Evolutionary conservation across 2,888 invertebrate genomes (phyloP).

Genomic region (Schrankia costaestrigalis): DNA sequence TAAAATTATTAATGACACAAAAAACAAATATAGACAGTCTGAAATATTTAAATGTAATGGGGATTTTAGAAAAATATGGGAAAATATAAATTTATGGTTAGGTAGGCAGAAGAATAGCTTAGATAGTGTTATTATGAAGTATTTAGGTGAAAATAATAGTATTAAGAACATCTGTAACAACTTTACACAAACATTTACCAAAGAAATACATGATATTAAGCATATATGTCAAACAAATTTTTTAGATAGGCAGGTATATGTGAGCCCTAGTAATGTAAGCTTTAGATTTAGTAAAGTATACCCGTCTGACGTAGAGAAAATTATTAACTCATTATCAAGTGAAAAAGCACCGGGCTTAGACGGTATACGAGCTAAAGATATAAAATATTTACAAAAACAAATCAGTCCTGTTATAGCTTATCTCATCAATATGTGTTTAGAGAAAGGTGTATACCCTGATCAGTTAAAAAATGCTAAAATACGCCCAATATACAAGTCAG

Average conservation of each 20-base stretch:
- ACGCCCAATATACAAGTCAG: slow-evolving; percentile 3
- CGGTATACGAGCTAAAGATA: neutral
- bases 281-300: neutral
- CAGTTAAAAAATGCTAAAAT: slow-evolving; percentile 1
- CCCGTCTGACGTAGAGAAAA: neutral
- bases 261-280: neutral
- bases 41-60: neutral
- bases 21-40: neutral
- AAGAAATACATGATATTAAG: neutral
- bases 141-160: neutral
- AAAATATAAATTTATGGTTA: too few relatives aligned
- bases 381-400: neutral
- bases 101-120: neutral
- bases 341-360: neutral
- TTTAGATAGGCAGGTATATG: neutral
- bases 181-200: neutral
- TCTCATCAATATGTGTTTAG: neutral
- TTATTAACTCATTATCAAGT: neutral
- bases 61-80: neutral
- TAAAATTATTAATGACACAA: too few relatives aligned
- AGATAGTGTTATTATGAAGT: neutral
- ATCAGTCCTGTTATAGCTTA: neutral
- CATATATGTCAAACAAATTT: neutral
- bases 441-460: neutral
- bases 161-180: too few relatives aligned